These are phyloP conservation scores for Sphaerophoria rueppellii DNA, from an alignment of 2,888 invertebrate species.

Conservation along the genomic window DNA sequence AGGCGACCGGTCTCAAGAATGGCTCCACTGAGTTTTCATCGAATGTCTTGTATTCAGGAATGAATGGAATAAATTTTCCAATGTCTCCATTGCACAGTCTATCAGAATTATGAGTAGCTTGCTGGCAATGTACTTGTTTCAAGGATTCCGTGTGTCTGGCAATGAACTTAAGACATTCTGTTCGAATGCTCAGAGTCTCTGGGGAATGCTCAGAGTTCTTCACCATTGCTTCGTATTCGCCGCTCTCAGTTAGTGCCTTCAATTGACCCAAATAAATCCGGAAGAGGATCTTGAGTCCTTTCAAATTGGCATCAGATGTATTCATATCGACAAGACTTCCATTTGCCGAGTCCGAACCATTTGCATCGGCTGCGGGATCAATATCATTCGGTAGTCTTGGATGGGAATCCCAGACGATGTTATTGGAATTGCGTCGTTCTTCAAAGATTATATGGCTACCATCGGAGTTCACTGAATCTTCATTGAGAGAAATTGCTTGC, in stretches of 20 bases:
- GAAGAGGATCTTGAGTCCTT: slow-evolving; percentile 85
- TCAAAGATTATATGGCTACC: slow-evolving; percentile 68
- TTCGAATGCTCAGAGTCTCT: slow-evolving; percentile 78
- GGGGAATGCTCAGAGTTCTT: slow-evolving; percentile 48
- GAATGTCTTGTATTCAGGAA: slow-evolving; percentile 79
- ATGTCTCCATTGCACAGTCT: slow-evolving; percentile 60
- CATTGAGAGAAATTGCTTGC: slow-evolving; percentile 56
- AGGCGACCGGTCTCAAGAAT: slow-evolving; percentile 80
- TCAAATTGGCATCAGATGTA: slow-evolving; percentile 77
- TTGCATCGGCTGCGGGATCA: slow-evolving; percentile 37
- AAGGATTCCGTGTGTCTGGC: slow-evolving; percentile 71
- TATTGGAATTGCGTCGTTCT: slow-evolving; percentile 64
- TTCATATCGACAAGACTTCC: slow-evolving; percentile 65
- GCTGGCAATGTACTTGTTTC: slow-evolving; percentile 63
- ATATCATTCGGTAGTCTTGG: slow-evolving; percentile 47
- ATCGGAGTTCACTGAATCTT: slow-evolving; percentile 64
- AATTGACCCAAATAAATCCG: slow-evolving; percentile 85
- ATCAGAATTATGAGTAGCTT: slow-evolving; percentile 60
- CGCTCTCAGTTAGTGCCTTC: slow-evolving; percentile 77
- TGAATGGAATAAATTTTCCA: slow-evolving; percentile 77
- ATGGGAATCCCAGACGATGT: slow-evolving; percentile 59
- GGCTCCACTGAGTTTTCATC: slow-evolving; percentile 76
- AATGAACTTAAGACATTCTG: slow-evolving; percentile 80
- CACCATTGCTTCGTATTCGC: slow-evolving; percentile 47
- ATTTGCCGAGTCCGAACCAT: slow-evolving; percentile 59